phyloP scores from a whole-genome alignment of 1,140 invertebrate species.

The Drosophila tani region DNA sequence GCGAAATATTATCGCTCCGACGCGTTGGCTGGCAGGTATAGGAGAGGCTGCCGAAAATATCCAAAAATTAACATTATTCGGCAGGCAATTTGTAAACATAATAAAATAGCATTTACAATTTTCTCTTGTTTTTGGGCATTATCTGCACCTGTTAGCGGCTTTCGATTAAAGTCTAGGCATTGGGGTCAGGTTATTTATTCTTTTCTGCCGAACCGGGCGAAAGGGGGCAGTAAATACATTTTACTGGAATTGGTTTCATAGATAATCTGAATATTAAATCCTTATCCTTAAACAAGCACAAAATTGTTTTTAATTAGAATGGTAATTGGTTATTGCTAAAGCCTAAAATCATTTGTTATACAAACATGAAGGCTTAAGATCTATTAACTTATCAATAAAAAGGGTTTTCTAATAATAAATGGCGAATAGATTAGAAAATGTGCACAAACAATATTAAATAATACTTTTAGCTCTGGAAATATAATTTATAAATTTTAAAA shows the following conservation, averaged over 20 bases:
- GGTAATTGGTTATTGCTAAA: background rate
- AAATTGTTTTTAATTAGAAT: background rate
- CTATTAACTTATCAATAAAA: too few relatives aligned
- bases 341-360: background rate
- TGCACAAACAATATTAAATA: too few relatives aligned
- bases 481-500: too few relatives aligned
- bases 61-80: slow-evolving; percentile 30
- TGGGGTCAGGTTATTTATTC: background rate
- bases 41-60: background rate
- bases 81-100: slow-evolving; percentile 42
- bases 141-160: slow-evolving; percentile 27
- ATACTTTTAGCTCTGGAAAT: too few relatives aligned
- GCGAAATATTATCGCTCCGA: slow-evolving; percentile 55
- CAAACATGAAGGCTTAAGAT: background rate
- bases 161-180: background rate
- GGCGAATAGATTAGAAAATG: too few relatives aligned
- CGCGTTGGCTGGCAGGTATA: slow-evolving; percentile 8
- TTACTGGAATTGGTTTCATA: background rate
- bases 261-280: too few relatives aligned
- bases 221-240: background rate
- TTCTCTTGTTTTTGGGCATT: slow-evolving; percentile 7
- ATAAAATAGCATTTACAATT: slow-evolving; percentile 28
- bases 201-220: slow-evolving; percentile 13
- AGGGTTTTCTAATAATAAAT: too few relatives aligned
- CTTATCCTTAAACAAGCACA: background rate